Base-by-base conservation (phyloP, 2,888 invertebrate genomes). In the Hydrotaea diabolus region DNA sequence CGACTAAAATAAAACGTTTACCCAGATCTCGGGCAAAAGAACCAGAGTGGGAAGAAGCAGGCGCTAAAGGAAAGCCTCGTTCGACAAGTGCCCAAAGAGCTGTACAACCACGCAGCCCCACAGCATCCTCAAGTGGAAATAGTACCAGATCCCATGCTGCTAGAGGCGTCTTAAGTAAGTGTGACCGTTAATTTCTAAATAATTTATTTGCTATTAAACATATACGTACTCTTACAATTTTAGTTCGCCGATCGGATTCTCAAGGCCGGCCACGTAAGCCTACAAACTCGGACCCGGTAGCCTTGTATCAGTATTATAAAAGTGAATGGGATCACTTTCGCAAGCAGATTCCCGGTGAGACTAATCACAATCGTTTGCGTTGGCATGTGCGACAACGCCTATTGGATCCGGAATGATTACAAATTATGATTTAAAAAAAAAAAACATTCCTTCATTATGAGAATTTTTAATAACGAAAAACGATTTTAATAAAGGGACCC, bases 221-320 rank as follows among this genome's bases (percentile, higher is more conserved):
- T 3, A 19, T 23, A 53, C 59, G 0, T 72, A 59, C 11, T 43
- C 5, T 36, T 69, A 21, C 82, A 9, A 2, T 53, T 76, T 83
- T 13, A 91, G 90, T 85, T 82, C 87, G 81, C n/a, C 87, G 87
- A 15, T 82, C 85, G 13, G 86, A 83, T 75, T 85, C 85, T 0
- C 86, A 88, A 2, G 87, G 86, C 72, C 85, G 87, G n/a, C 85
- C 84, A 21, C 36, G 81, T 19, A 88, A 86, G 64, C 83, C 87
- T 39, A 78, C 77, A 46, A 85, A 85, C 15, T 89, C 84, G 86
- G 96, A 96, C 90, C 96, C 97, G 19, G 96, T 97, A 0, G 93
- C 95, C 19, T 92, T 96, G 19, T 97, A 96, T 89, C 96, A 96
- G 87, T 94, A 95, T 87, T 97, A 97, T 89, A 95, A 95, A 87